Percentiles rank a stretch among this genome's conserved stretches.
Evolutionary conservation across 2,888 invertebrate genomes (phyloP).

Genomic region (Melitaea athalia): DNA sequence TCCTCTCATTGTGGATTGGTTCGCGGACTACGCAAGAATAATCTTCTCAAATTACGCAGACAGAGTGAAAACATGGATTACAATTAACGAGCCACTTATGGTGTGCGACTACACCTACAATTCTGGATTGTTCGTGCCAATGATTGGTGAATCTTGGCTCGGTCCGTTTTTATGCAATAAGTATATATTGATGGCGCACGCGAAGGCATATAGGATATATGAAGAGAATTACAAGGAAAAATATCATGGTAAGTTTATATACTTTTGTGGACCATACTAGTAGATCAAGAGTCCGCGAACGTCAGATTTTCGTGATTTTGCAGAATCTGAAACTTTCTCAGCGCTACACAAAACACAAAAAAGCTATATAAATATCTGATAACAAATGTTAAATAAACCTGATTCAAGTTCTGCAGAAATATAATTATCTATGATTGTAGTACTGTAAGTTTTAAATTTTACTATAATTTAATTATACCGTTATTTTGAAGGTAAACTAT

Average conservation of each 20-base stretch:
- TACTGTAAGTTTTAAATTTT: too few species aligned
- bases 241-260: constrained; percentile 4
- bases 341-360: too few species aligned
- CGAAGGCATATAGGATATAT: constrained; percentile 83
- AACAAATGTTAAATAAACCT: too few species aligned
- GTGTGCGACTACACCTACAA: constrained; percentile 58
- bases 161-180: constrained; percentile 82
- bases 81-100: constrained; percentile 86
- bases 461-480: too few species aligned
- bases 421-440: too few species aligned
- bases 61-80: constrained; percentile 86
- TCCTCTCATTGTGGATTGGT: constrained; percentile 82
- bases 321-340: too few species aligned
- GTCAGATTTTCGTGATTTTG: too few species aligned
- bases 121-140: background rate
- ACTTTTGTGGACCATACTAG: too few species aligned
- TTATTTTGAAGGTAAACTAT: too few species aligned
- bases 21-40: constrained; percentile 83
- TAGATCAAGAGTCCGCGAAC: too few species aligned
- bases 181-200: constrained; percentile 86
- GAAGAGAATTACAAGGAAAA: constrained; percentile 74
- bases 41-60: constrained; percentile 81
- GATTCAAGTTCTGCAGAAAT: too few species aligned
- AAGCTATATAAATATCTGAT: too few species aligned
- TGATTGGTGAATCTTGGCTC: background rate